Evolutionary conservation across 2,113 vertebrate genomes (phyloP).

Genomic region (Shinisaurus crocodilurus): DNA sequence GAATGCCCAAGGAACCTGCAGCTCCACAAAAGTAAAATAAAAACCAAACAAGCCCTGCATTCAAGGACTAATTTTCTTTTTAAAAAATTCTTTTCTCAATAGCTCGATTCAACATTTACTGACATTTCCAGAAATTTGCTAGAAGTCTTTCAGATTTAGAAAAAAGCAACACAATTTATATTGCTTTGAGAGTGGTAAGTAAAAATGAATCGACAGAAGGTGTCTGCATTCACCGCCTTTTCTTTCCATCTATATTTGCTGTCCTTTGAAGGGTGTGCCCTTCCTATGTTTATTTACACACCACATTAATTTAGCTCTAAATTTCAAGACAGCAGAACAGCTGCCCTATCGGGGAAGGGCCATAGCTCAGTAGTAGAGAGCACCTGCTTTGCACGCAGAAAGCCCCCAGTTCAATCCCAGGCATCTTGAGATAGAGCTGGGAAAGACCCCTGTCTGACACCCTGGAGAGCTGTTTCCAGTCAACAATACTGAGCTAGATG

Average conservation of each 20-base stretch:
- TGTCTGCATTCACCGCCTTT: slow-evolving; percentile 29
- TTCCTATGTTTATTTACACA: background rate
- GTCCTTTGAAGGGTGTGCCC: background rate
- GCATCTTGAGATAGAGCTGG: background rate
- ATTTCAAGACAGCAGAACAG: background rate
- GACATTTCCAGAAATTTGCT: slow-evolving; percentile 68
- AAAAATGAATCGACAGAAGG: slow-evolving; percentile 58
- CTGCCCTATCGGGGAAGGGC: background rate
- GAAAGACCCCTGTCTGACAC: background rate
- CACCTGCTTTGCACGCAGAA: background rate
- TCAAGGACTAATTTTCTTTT: slow-evolving; percentile 55
- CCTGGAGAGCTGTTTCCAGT: too few relatives aligned
- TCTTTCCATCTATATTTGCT: background rate
- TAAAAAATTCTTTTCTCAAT: slow-evolving; percentile 43
- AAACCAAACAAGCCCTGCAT: background rate
- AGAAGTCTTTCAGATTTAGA: slow-evolving; percentile 59
- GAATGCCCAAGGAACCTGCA: slow-evolving; percentile 36
- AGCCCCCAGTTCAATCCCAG: too few relatives aligned
- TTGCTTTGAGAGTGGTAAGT: slow-evolving; percentile 62
- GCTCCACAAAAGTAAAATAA: slow-evolving; percentile 18
- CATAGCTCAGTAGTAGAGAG: background rate
- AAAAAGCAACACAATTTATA: slow-evolving; percentile 58
- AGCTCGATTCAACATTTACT: slow-evolving; percentile 59
- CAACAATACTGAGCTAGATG: too few relatives aligned
- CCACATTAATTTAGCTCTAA: background rate